Percentiles rank a stretch among this genome's conserved stretches.
These are phyloP conservation scores for Otocyon megalotis DNA, from an alignment of 2,113 vertebrate genomes.

Conservation along the genomic window DNA sequence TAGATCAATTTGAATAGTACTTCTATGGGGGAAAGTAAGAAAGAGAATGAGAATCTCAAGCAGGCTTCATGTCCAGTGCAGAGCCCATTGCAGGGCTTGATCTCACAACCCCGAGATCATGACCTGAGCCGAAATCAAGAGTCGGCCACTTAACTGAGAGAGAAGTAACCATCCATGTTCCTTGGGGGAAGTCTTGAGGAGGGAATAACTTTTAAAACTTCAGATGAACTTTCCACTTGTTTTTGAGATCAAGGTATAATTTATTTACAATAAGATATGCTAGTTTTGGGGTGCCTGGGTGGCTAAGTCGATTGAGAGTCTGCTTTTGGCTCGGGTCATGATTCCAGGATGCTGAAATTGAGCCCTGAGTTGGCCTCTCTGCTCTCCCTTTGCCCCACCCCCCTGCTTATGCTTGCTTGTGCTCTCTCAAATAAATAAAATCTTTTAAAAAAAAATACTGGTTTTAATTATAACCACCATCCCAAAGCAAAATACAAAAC, in stretches of 20 bases:
- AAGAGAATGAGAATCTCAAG: not conserved
- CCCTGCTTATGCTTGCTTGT: no score
- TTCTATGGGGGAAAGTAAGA: not conserved
- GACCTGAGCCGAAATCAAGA: not conserved
- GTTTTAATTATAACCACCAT: not conserved
- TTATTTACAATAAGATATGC: not conserved
- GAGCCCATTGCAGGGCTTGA: not conserved
- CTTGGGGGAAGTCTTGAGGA: not conserved
- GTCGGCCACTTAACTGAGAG: not conserved
- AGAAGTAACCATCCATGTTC: not conserved
- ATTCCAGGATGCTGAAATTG: no score
- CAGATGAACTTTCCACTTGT: not conserved
- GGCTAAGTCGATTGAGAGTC: no score
- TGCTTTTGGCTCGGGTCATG: no score
- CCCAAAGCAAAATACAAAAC: not conserved
- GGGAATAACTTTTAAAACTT: not conserved
- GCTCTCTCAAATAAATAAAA: no score
- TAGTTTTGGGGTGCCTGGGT: not conserved
- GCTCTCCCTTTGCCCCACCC: no score
- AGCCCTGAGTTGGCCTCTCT: no score
- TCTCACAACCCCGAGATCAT: not conserved
- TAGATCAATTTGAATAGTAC: not conserved
- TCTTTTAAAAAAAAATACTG: not conserved
- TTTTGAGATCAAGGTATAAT: not conserved
- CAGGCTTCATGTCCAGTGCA: not conserved